Evolutionary conservation across 2,797 vertebrate species (phyloP).

Genomic region (Australoheros facetus): DNA sequence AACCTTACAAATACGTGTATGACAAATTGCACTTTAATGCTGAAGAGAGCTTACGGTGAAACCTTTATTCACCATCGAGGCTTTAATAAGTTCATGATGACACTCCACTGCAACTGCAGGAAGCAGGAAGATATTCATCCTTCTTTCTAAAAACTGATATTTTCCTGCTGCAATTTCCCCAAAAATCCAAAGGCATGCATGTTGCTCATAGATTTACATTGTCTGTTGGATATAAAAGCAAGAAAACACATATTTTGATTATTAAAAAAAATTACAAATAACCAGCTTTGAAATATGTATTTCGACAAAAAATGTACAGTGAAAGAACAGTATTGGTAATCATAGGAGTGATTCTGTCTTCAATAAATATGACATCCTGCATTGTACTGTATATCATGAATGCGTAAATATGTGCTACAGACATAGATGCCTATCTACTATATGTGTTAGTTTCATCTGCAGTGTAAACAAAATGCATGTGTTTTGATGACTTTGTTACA

Average conservation of each 20-base stretch:
- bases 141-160: background rate
- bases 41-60: background rate
- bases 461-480: background rate
- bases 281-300: constrained; percentile 8
- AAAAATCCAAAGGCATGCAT: background rate
- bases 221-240: background rate
- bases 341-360: background rate
- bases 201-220: background rate
- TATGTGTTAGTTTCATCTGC: background rate
- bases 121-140: background rate
- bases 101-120: background rate
- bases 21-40: constrained; percentile 10
- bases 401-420: background rate
- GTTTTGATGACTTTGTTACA: background rate
- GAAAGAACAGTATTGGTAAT: background rate
- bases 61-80: constrained; percentile 16
- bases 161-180: background rate
- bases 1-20: constrained; percentile 12
- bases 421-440: background rate
- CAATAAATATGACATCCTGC: background rate
- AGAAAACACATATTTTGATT: constrained; percentile 1
- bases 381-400: background rate
- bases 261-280: constrained; percentile 7
- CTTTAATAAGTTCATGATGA: constrained; percentile 9
- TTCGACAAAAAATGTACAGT: constrained; percentile 27